Evolutionary conservation across 2,113 vertebrate genomes (phyloP), one percentile per base, ranked within the genome.

Genomic region (Xiphorhynchus elegans): DNA sequence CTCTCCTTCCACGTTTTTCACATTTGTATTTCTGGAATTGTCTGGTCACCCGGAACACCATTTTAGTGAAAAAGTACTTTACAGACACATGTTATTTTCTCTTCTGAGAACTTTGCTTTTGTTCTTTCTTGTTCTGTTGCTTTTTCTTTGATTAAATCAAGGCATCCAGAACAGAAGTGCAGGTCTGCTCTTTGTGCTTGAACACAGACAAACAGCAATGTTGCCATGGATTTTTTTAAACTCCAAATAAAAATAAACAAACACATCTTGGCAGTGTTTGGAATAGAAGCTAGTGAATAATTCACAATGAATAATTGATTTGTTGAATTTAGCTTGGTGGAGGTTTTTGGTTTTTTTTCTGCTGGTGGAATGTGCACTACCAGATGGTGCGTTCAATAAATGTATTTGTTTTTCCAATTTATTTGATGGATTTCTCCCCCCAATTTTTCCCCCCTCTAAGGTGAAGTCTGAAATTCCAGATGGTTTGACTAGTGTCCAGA

Each of bases 251-350:
- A 97, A 97, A 97, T 92, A 97, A 97, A 97, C 96, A 97, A 96
- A 97, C 95, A 95, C 84, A 96, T 94, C 96, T 97, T 96, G 97
- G 92, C 95, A 94, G 90, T 89, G 78, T 95, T 97, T 90, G 63
- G 90, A 96, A 94, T 89, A 95, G 87, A 96, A 96, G 88, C 87
- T 97, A 96, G 96, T 97, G 95, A 97, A 97, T 97, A 97, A 97
- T 97, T 97, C 96, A 97, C 97, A 96, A 96, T 96, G 96, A 97
- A 97, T 97, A 97, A 97, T 95, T 97, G 96, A 97, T 97, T 97
- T 96, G 96, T 95, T 97, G 93, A 96, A 96, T 97, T 91, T 94
- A 96, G 92, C 94, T 94, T 87, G 76, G 90, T 94, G 46, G n/a
- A 19, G 0, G 21, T 6, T 20, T 37, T 33, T 2, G 40, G 81